Base-by-base conservation (phyloP, 2,113 vertebrate species). In the Loxodonta africana region DNA sequence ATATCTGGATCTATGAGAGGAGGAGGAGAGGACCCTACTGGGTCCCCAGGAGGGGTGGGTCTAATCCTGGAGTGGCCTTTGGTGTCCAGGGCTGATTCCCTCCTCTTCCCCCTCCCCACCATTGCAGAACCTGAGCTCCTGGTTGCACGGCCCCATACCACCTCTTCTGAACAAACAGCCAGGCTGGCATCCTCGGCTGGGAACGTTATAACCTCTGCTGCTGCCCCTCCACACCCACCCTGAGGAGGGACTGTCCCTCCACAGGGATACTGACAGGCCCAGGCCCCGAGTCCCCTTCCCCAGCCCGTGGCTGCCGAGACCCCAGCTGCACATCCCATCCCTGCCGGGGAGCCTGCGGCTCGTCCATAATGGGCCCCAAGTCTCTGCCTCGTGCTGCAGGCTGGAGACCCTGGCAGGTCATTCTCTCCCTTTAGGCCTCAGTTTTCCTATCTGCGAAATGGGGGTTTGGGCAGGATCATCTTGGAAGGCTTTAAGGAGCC, bases 1-100 rank as follows among this genome's bases (percentile, higher is more conserved):
- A 73, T 74, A 83, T 94, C 60, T 91, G 57, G 90, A 37, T 95
- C 67, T n/a, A 73, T 23, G 65, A 44, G 48, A 71, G 44, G 65
- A 48, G 26, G 33, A 63, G 69, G 14, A 94, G 67, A 91, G 78
- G 85, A 80, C 41, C 33, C 17, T 18, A 33, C 62, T 91, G 69
- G 67, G 71, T 77, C 21, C 33, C 74, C n/a, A 71, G 14, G 80
- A 93, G 73, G 62, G 78, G n/a, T 37, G 2, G 44, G 76, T 92
- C 76, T 1, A 7, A 41, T 82, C 57, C 57, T 48, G 1, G 33
- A 81, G 82, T 81, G 85, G 28, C 37, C 83, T 60, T 9, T 25
- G 28, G 21, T 41, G 28, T 51, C 77, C 23, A 18, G 28, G 15
- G 26, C 44, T 28, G 28, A 60, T 21, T 28, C 74, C 69, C n/a